Evolutionary conservation across 2,113 vertebrate species (phyloP).

Genomic region (Acrocephalus kingi): DNA sequence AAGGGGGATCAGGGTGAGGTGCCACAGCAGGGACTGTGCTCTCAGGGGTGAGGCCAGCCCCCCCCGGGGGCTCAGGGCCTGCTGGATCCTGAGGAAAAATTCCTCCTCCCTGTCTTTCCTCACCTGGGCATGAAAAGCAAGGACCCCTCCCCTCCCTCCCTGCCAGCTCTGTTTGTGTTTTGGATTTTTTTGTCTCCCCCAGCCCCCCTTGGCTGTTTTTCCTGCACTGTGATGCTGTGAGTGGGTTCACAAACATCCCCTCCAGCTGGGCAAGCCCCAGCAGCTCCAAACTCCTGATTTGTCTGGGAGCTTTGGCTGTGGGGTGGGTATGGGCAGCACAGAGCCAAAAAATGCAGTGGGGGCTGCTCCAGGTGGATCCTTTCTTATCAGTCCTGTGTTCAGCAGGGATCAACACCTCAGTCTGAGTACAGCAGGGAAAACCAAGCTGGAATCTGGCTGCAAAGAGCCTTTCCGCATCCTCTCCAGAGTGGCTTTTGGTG

Average conservation of each 20-base stretch:
- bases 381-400: background rate
- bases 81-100: background rate
- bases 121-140: background rate
- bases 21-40: background rate
- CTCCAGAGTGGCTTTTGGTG: background rate
- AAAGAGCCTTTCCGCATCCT: background rate
- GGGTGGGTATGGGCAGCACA: background rate
- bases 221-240: background rate
- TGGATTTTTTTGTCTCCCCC: background rate
- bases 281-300: background rate
- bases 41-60: background rate
- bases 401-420: background rate
- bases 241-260: slow-evolving; percentile 15
- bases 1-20: background rate
- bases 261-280: slow-evolving; percentile 10
- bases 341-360: background rate
- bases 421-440: background rate
- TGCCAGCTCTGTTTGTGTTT: slow-evolving; percentile 1
- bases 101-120: background rate
- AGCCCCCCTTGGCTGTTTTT: background rate
- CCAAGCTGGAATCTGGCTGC: background rate
- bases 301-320: background rate
- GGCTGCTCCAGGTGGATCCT: background rate
- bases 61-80: fast-evolving
- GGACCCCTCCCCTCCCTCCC: background rate